phyloP scores from a whole-genome alignment of 1,140 invertebrate genomes.

The Diorhabda sublineata region DNA sequence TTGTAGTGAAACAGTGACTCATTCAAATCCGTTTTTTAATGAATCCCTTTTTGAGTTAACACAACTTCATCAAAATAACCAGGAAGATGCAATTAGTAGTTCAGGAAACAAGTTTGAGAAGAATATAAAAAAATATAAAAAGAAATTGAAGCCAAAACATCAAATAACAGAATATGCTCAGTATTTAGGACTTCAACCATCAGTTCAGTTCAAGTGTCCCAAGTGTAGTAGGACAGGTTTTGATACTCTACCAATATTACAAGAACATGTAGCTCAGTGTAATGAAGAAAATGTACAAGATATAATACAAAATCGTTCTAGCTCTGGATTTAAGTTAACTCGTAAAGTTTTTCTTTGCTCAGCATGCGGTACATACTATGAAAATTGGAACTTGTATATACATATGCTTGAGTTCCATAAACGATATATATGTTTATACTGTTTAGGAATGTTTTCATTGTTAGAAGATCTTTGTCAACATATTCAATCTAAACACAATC shows the following conservation, averaged over 20 bases:
- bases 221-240: slow-evolving; percentile 62
- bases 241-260: slow-evolving; percentile 55
- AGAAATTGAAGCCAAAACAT: slow-evolving; percentile 34
- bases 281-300: slow-evolving; percentile 46
- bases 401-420: slow-evolving; percentile 76
- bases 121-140: slow-evolving; percentile 16
- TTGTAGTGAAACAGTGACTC: slow-evolving; percentile 24
- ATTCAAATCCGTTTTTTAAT: slow-evolving; percentile 45
- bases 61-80: slow-evolving; percentile 29
- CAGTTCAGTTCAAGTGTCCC: slow-evolving; percentile 63
- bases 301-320: slow-evolving; percentile 41
- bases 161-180: slow-evolving; percentile 63
- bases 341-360: slow-evolving; percentile 73
- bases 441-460: slow-evolving; percentile 71
- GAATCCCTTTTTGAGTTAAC: slow-evolving; percentile 45
- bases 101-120: slow-evolving; percentile 16
- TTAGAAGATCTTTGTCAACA: slow-evolving; percentile 73
- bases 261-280: slow-evolving; percentile 59
- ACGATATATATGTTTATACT: slow-evolving; percentile 73
- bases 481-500: slow-evolving; percentile 68
- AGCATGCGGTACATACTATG: slow-evolving; percentile 73
- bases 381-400: slow-evolving; percentile 77
- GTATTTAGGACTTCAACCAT: slow-evolving; percentile 65
- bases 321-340: slow-evolving; percentile 56
- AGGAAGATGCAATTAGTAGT: slow-evolving; percentile 15